phyloP scores from a whole-genome alignment of 2,797 vertebrate species.

The Chrosomus eos region DNA sequence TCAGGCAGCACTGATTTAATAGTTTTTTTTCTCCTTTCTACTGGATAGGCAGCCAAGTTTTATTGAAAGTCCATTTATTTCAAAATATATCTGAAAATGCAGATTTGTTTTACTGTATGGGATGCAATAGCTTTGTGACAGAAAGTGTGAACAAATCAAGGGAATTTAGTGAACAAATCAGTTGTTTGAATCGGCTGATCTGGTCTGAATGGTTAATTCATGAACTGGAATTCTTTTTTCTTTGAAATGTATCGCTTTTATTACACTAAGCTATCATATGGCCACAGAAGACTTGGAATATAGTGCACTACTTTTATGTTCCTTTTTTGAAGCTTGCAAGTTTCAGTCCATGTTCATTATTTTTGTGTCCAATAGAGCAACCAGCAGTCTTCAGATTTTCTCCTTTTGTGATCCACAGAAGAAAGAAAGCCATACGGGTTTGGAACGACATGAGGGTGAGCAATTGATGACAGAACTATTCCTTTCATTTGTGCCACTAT shows the following conservation, averaged over 20 bases:
- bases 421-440: not conserved
- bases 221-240: not conserved
- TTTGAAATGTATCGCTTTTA: not conserved
- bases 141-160: not conserved
- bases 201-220: too few relatives aligned
- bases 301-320: not conserved
- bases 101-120: not conserved
- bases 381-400: not conserved
- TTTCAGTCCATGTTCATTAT: conserved; percentile 6
- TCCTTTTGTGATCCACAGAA: not conserved
- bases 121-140: not conserved
- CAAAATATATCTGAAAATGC: too few relatives aligned
- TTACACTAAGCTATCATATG: not conserved
- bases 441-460: not conserved
- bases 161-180: not conserved
- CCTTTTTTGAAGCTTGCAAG: not conserved
- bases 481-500: conserved; percentile 22
- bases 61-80: too few relatives aligned
- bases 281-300: not conserved
- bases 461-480: conserved; percentile 23
- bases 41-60: too few relatives aligned
- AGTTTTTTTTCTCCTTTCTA: too few relatives aligned
- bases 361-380: not conserved
- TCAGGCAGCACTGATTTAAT: too few relatives aligned
- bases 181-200: not conserved